Evolutionary conservation across 2,888 invertebrate species (phyloP), one percentile per base, ranked within the genome.

Genomic region (Hirtodrosophila cameraria): DNA sequence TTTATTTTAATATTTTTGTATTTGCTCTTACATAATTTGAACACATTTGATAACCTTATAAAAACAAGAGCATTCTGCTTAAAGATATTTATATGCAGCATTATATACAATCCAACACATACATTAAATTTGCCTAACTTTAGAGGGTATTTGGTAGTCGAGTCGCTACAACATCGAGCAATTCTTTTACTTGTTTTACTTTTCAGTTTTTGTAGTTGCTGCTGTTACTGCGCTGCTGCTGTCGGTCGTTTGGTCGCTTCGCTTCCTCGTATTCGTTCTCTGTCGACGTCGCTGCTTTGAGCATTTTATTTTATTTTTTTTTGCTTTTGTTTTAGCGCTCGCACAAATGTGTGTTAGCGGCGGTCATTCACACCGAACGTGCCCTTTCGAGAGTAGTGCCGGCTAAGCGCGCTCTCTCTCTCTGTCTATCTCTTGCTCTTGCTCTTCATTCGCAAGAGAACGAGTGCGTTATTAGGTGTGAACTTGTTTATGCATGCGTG

Each of bases 321-420:
- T 67, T 73, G 72, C 61, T 74, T 73, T 78, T 75, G 70, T 81
- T 73, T 74, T 75, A 71, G 69, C 66, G 75, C 81, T 80, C 80
- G 79, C 83, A 80, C 82, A 88, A 89, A 89, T 89, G 88, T 89
- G 88, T 89, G 88, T 88, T 89, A 89, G 89, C 87, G 71, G 88
- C 89, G 88, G 89, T 89, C 89, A 88, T 89, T 89, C 88, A 89
- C 88, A 85, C 80, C 69, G 83, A 88, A 88, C 88, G 84, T 88
- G 88, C 88, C 88, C 88, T 88, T 88, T 88, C 63, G 76, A 73
- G 76, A 76, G 71, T 69, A 69, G 65, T 69, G 58, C 61, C 53
- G 43, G 59, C 50, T 35, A 20, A 31, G 20, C 30, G 54, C 42
- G 33, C 62, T 27, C 57, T 43, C 63, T 59, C 72, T 27, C 49